Base-by-base conservation (phyloP, 2,113 vertebrate genomes). In the Dipodomys stephensi region DNA sequence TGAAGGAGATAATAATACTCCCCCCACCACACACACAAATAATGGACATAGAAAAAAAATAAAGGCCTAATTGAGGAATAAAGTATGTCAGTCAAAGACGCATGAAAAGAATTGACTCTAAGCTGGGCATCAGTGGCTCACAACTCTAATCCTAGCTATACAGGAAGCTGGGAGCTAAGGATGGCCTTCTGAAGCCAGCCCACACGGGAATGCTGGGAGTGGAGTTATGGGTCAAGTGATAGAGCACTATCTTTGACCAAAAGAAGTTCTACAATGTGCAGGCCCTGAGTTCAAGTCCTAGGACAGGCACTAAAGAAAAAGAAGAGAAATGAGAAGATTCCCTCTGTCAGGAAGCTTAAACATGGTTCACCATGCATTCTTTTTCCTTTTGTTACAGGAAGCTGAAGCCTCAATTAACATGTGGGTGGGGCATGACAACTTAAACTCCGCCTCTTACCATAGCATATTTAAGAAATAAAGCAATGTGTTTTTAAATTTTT, bases 381-480 rank as follows among this genome's bases (percentile, higher is more conserved):
- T n/a, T 78, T 77, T 81, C 16, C 4, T 89, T 94, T 79, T 71
- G 23, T 4, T 60, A 60, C 80, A 49, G 20, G 9, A 85, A 35
- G 15, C 53, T 57, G 53, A 57, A 57, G 53, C 53, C 53, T 93
- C 7, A 81, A 2, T 5, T 91, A 11, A 67, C 46, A 60, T 80
- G 18, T 30, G 32, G 35, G 4, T 81, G 30, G 35, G 68, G 8
- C 49, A 73, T 57, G 7, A 44, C 30, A 90, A 44, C 4, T 10
- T 65, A 27, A 83, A 49, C 28, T 6, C 6, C 49, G 13, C 32
- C 80, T 0, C 64, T 10, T 20, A 71, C 57, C 6, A 44, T 39
- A 83, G 11, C 74, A 0, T 44, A 22, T 94, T 89, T 90, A 32
- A 92, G 39, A 88, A 85, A 44, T 46, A 76, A 86, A 60, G 12